phyloP scores from a whole-genome alignment of 2,797 vertebrate species.

The Mormyrops attenuatus region DNA sequence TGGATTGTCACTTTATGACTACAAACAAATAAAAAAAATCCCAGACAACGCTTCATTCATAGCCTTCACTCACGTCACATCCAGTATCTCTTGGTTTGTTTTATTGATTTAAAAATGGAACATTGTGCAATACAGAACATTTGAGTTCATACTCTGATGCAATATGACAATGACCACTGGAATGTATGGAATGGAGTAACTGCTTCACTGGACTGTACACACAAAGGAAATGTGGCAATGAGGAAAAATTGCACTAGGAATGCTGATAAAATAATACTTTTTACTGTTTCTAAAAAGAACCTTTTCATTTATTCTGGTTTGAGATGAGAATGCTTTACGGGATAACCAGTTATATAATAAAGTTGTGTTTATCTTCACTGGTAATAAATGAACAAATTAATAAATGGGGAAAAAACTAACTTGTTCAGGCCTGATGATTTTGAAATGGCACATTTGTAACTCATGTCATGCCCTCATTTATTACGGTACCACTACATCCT shows the following conservation, averaged over 20 bases:
- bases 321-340: slow-evolving; percentile 43
- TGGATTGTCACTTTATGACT: background rate
- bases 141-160: slow-evolving; percentile 51
- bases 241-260: slow-evolving; percentile 62
- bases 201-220: background rate
- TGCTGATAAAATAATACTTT: slow-evolving; percentile 43
- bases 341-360: slow-evolving; percentile 50
- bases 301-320: slow-evolving; percentile 48
- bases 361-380: slow-evolving; percentile 48
- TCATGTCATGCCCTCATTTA: background rate
- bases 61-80: slow-evolving; percentile 20
- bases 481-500: background rate
- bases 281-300: slow-evolving; percentile 34
- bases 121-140: slow-evolving; percentile 51
- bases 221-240: slow-evolving; percentile 38
- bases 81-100: slow-evolving; percentile 39
- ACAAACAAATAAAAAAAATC: background rate
- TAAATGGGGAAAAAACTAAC: slow-evolving; percentile 32
- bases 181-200: slow-evolving; percentile 53
- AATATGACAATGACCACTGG: slow-evolving; percentile 61
- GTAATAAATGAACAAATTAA: slow-evolving; percentile 54
- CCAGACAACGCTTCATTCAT: background rate
- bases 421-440: slow-evolving; percentile 47
- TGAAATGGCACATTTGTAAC: background rate
- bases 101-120: slow-evolving; percentile 48